Evolutionary conservation across 2,888 invertebrate genomes (phyloP), one percentile per base, ranked within the genome.

Genomic region (Eubasilissa splendida): DNA sequence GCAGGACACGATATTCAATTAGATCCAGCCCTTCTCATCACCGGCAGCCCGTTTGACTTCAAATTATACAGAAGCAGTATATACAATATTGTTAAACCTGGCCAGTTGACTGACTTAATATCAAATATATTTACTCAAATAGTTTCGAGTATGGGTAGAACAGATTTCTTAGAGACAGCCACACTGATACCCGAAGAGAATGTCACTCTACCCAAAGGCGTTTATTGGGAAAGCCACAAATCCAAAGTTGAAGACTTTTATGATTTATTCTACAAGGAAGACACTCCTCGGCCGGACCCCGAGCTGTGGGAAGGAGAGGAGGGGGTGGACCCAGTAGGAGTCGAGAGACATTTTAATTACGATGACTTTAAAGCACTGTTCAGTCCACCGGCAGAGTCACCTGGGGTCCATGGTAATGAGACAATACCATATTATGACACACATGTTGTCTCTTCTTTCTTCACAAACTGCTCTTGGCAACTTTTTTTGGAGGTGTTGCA

Each of bases 1-100:
- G 86, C 91, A 91, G 91, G 91, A 88, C 88, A 89, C 89, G 88
- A 86, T 87, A 88, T 89, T 87, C 89, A 86, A 85, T 88, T 88
- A 87, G 86, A 87, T 86, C 86, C 86, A 86, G 87, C 88, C 87
- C 87, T 87, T 87, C 88, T 89, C 87, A 87, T 88, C 86, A 85
- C 86, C 86, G 86, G 87, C 86, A 82, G 79, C 81, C 83, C 84
- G 12, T 88, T 87, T 87, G 88, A 88, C 88, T 88, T 86, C 87
- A 88, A 87, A 87, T 85, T 87, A 86, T 87, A 86, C 86, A 85
- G 85, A 86, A 85, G 85, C 85, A 85, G 86, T 80, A 73, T 84
- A 66, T 84, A 84, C 76, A 79, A 83, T 83, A 71, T 84, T 53
- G 77, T 83, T 75, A 84, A 78, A 75, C 84, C 83, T 63, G 83